Evolutionary conservation across 2,888 invertebrate species (phyloP).

Genomic region (Amphipyra tragopoginis): DNA sequence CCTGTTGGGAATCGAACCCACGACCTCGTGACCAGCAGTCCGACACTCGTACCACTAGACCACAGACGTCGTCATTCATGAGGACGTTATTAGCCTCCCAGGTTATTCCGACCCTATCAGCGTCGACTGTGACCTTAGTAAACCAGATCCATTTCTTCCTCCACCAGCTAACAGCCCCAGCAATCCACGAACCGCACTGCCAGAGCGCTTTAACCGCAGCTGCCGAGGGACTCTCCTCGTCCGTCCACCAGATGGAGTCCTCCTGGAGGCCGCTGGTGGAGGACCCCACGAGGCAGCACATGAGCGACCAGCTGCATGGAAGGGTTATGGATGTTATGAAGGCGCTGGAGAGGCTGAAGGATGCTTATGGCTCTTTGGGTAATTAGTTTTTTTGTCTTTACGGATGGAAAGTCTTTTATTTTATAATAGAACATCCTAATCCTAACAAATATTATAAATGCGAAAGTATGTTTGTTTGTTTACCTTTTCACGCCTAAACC

Average conservation of each 20-base stretch:
- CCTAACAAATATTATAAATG: too few relatives aligned
- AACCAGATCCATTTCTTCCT: not conserved
- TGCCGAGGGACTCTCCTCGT: constrained; percentile 65
- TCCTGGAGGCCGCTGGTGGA: constrained; percentile 70
- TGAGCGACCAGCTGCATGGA: constrained; percentile 59
- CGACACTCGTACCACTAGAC: too few relatives aligned
- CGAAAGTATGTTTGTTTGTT: too few relatives aligned
- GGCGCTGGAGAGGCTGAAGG: constrained; percentile 73
- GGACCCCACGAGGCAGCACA: constrained; percentile 52
- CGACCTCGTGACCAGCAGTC: too few relatives aligned
- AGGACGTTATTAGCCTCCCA: too few relatives aligned
- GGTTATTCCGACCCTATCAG: too few relatives aligned
- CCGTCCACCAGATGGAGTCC: constrained; percentile 65
- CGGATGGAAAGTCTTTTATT: too few relatives aligned
- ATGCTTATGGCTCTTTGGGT: constrained; percentile 64
- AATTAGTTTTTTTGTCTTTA: not conserved
- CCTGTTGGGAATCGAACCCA: too few relatives aligned
- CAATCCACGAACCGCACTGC: constrained; percentile 79
- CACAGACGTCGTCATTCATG: too few relatives aligned
- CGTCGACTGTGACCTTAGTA: too few relatives aligned
- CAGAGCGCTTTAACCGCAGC: constrained; percentile 78
- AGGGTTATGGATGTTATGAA: constrained; percentile 67
- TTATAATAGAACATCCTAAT: too few relatives aligned
- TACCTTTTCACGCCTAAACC: too few relatives aligned
- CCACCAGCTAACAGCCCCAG: constrained; percentile 76